Evolutionary conservation across 2,888 invertebrate species (phyloP).

Genomic region (Dilophus febrilis): DNA sequence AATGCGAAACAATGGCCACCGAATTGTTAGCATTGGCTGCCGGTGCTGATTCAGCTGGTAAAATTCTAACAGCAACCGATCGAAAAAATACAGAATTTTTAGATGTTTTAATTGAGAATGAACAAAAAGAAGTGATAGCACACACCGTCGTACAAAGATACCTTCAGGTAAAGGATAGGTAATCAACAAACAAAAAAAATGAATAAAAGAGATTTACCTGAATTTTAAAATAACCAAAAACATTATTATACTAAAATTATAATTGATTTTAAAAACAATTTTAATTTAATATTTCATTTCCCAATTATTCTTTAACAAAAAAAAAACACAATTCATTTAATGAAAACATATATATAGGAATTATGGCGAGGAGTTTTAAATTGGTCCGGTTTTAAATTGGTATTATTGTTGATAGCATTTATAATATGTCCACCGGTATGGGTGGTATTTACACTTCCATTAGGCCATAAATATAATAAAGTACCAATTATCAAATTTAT

Average conservation of each 20-base stretch:
- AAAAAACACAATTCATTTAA: slow-evolving; percentile 5
- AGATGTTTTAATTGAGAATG: slow-evolving; percentile 94
- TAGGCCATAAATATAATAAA: slow-evolving; percentile 91
- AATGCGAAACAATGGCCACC: slow-evolving; percentile 95
- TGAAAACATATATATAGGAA: slow-evolving; percentile 41
- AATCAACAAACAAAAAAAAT: too few species aligned
- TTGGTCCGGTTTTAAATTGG: slow-evolving; percentile 91
- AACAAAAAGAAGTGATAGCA: slow-evolving; percentile 94
- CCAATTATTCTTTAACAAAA: slow-evolving; percentile 8
- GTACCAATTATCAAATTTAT: slow-evolving; percentile 99
- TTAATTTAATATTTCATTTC: neutral
- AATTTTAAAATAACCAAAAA: too few species aligned
- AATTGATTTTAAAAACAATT: slow-evolving; percentile 10
- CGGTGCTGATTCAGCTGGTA: slow-evolving; percentile 85
- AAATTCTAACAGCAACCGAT: slow-evolving; percentile 89
- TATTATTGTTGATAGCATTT: slow-evolving; percentile 82
- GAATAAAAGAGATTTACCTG: too few species aligned
- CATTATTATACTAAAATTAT: too few species aligned
- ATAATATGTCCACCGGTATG: slow-evolving; percentile 91
- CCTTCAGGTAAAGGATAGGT: slow-evolving; percentile 50
- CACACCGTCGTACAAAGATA: slow-evolving; percentile 96
- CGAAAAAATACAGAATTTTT: slow-evolving; percentile 85
- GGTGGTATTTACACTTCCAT: slow-evolving; percentile 86
- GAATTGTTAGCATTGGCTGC: slow-evolving; percentile 87
- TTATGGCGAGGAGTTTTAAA: slow-evolving; percentile 94